Evolutionary conservation across 2,113 vertebrate genomes (phyloP), one percentile per base, ranked within the genome.

Genomic region (Crypturellus undulatus): DNA sequence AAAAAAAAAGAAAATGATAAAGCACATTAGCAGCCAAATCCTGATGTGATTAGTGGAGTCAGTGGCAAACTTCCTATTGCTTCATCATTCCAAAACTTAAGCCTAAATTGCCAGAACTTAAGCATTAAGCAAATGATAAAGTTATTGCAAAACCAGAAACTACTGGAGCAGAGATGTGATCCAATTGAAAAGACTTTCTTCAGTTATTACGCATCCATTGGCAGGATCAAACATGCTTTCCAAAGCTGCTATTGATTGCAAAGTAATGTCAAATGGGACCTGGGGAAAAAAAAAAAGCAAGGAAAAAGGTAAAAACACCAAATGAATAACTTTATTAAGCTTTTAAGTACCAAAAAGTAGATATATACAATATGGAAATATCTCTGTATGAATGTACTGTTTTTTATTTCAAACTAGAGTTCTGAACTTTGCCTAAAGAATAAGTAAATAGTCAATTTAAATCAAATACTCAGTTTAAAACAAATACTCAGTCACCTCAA

Each of bases 221-320:
- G 96, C 89, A 84, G 97, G 98, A 97, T 99, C 98, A 96, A 99
- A 99, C 93, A 98, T 98, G 88, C 94, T 97, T 97, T 98, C 98
- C 73, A 99, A 97, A 83, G 84, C 97, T 84, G 87, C 54, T 94
- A 99, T 92, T 81, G 94, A 96, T 70, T 97, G 95, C 84, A 97
- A 93, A 42, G 97, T 98, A 80, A 97, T 12, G 25, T 98, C 97
- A 96, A 98, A 98, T 60, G 98, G 98, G 40, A 98, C 85, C 98
- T 99, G 97, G 19, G 70, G 86, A 94, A 94, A 76, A 90, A 30
- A 43, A 43, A 43, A 43, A 43, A 16, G 43, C 43, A 43, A 70
- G 58, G 59, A 30, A 47, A 76, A 38, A 38, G 38, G 38, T 38
- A 38, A 38, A 38, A 19, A 19, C 42, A 6, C 30, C 12, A 86